Base-by-base conservation (phyloP, 2,797 vertebrate genomes). In the Chaetophractus vellerosus region DNA sequence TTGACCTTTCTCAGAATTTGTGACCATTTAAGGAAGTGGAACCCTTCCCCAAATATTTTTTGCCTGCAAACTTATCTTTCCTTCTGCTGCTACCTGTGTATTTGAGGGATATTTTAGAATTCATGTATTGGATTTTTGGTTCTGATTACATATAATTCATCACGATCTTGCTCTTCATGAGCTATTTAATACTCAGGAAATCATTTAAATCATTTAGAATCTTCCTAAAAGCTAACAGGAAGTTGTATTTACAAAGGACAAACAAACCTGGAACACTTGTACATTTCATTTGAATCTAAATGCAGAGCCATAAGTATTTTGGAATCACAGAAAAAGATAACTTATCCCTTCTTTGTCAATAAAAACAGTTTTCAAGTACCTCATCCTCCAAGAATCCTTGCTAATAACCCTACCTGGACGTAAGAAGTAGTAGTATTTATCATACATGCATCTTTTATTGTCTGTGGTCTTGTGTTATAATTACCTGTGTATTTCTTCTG, bases 71-170 rank as follows among this genome's bases (percentile, higher is more conserved):
- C 7, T 90, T 95, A 74, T 90, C 52, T 88, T 90, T 21, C n/a
- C 10, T 93, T 82, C 41, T 90, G 55, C 18, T 93, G 52, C 83
- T 92, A 38, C 66, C 76, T 36, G 1, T 94, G 21, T 96, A 94
- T 81, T 81, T 94, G 26, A 91, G 8, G 31, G 63, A 41, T 89
- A 93, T 89, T 94, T 96, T 88, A 83, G 96, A 96, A 96, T 96
- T 91, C 79, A 92, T 95, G 69, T 86, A 78, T 96, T 94, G 24
- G 36, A 81, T 96, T 94, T 96, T 38, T 79, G 16, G 86, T 61
- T 94, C 52, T 97, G 88, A 94, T 96, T 96, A 91, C 90, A 94
- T 24, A 91, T 90, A 95, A 92, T 95, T 96, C 86, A 94, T 96
- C 90, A 97, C 93, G 79, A 95, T 91, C 92, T 96, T 94, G 48